A percentile compares a stretch with the other conserved stretches of the same genome.
Conservation (phyloP, 2,797 vertebrate species). For the Manis crassicaudata region DNA sequence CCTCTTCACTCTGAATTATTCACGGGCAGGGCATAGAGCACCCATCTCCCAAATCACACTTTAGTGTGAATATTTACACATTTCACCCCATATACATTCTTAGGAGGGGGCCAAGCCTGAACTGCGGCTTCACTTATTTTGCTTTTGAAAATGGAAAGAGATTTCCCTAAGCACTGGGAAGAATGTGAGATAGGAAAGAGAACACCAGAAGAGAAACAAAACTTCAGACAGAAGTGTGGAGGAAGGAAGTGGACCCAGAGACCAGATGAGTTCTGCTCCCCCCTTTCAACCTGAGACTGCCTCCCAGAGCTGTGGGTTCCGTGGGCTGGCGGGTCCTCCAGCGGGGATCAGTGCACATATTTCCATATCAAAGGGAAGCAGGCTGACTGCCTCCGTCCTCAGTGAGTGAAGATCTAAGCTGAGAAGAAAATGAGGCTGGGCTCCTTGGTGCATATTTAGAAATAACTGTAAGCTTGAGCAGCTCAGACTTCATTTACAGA, state of each 20-base stretch:
- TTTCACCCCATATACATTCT: constrained; percentile 8
- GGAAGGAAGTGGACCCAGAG: constrained; percentile 67
- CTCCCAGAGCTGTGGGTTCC: background rate
- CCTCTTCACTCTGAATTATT: constrained; percentile 46
- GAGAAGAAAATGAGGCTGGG: background rate
- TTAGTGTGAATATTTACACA: background rate
- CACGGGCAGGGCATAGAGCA: background rate
- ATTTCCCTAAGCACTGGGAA: constrained; percentile 56
- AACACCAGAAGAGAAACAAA: constrained; percentile 65
- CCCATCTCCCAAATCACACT: background rate
- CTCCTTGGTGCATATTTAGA: background rate
- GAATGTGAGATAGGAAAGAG: constrained; percentile 61
- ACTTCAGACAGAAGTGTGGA: constrained; percentile 54
- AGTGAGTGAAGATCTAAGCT: background rate
- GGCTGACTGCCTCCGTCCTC: background rate
- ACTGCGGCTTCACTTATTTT: constrained; percentile 63
- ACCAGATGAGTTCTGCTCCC: constrained; percentile 38
- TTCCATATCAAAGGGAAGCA: constrained; percentile 75
- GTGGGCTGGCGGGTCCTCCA: background rate
- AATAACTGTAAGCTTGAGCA: background rate
- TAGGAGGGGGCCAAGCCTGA: background rate
- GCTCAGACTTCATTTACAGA: background rate
- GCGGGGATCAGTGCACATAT: constrained; percentile 27
- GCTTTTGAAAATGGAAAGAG: constrained; percentile 54
- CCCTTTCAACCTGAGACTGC: constrained; percentile 61